Evolutionary conservation across 1,140 invertebrate genomes (phyloP), one percentile per base, ranked within the genome.

Genomic region (Leptopilina clavipes): DNA sequence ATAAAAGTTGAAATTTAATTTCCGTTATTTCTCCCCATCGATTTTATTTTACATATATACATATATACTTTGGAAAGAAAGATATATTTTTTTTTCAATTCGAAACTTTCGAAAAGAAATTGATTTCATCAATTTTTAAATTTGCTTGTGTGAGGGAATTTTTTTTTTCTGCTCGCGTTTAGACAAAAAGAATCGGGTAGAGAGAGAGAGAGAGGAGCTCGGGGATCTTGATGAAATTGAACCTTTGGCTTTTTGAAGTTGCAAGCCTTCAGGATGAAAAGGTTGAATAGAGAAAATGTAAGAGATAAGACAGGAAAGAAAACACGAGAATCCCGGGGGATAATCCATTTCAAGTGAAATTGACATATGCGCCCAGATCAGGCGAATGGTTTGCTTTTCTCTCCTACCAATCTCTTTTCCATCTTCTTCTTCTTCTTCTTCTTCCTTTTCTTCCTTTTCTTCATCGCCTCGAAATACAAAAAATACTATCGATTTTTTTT

Each of bases 271-370:
- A 65, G 19, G 59, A 65, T n/a, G 59, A 65, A 65, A 65, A 31
- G 59, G 25, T 65, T 65, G 59, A 65, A 65, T 65, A 31, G 59
- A 65, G 59, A 65, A 65, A 65, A 65, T 37, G 59, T n/a, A 31
- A 22, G 59, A 65, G 22, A 65, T 65, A 65, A 31, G 59, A 65
- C 59, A 65, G 59, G 11, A 65, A 65, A 31, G 59, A 31, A 65
- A 65, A 65, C 12, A 19, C 22, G 59, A 37, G 59, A 65, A 65
- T 65, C 59, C 25, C 59, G 3, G 14, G 59, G 59, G 59, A 65
- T 65, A 65, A 65, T 65, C 59, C 59, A 65, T 65, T 65, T 65
- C 59, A 65, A 65, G 59, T 65, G 59, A 37, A 65, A 65, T 65
- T 65, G 59, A 65, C 59, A 65, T 65, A 65, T 65, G 25, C 59